Conservation (phyloP, 2,113 vertebrate genomes). For the Globicephala melas region DNA sequence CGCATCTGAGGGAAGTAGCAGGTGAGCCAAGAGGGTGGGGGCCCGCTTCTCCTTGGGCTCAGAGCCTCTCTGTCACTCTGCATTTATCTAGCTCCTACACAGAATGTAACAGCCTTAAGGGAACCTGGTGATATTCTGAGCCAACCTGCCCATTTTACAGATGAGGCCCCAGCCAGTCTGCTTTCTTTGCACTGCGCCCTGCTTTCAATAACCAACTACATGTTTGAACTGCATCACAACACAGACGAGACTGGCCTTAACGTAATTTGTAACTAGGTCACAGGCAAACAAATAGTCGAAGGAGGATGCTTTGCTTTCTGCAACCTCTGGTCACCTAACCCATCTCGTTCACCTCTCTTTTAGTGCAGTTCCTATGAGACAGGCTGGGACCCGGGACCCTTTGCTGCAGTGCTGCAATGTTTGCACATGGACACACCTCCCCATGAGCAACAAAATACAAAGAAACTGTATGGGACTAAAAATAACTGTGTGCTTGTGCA, state of each 20-base stretch:
- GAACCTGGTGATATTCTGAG: accelerated
- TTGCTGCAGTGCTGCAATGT: no score
- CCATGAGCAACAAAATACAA: no score
- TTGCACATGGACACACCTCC: no score
- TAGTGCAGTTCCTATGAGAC: not conserved
- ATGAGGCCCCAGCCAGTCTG: not conserved
- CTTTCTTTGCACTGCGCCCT: no score
- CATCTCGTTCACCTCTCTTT: accelerated
- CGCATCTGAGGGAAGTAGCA: not conserved
- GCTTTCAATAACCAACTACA: accelerated
- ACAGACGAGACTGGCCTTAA: accelerated
- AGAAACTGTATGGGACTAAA: no score
- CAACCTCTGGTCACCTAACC: no score
- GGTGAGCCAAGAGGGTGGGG: accelerated
- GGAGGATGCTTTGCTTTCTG: not conserved
- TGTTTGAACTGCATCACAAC: no score
- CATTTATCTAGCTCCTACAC: accelerated
- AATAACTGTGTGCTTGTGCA: no score
- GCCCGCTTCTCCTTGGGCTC: accelerated
- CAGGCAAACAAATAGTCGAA: not conserved
- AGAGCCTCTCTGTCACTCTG: not conserved
- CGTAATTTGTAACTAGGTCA: not conserved
- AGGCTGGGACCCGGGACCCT: no score
- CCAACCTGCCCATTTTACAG: not conserved
- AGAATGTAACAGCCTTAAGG: not conserved